Conservation (phyloP, 1,140 invertebrate genomes). For the Brachionus rubens region DNA sequence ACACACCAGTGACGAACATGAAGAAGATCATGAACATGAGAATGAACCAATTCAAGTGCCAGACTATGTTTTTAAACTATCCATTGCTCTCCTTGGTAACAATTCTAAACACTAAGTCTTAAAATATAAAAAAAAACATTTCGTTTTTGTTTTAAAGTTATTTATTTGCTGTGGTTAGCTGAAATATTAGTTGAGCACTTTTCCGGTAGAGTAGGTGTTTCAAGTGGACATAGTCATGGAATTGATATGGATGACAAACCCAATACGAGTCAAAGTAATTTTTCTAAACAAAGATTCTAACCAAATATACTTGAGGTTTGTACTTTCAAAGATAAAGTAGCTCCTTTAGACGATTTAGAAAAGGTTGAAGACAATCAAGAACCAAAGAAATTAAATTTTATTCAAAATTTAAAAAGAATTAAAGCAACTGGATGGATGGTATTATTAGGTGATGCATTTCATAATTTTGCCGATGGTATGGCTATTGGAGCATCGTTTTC, state of each 20-base stretch:
- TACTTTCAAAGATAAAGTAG: not conserved
- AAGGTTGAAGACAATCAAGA: too few relatives aligned
- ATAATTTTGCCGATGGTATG: slow-evolving; percentile 70
- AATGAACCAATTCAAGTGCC: not conserved
- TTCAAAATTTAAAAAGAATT: slow-evolving; percentile 26
- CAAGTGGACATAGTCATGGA: slow-evolving; percentile 26
- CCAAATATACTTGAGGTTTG: too few relatives aligned
- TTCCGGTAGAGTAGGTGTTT: not conserved
- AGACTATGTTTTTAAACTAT: slow-evolving; percentile 18
- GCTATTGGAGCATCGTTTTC: slow-evolving; percentile 63
- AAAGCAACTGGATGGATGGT: slow-evolving; percentile 72
- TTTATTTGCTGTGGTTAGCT: not conserved
- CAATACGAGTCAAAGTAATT: not conserved
- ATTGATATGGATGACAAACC: not conserved
- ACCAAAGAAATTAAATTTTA: too few relatives aligned
- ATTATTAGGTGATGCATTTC: slow-evolving; percentile 84
- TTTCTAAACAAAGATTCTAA: too few relatives aligned
- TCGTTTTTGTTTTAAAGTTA: not conserved
- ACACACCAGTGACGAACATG: not conserved
- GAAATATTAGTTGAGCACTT: slow-evolving; percentile 28
- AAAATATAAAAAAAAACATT: not conserved
- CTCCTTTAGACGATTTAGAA: not conserved
- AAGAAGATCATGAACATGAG: slow-evolving; percentile 18
- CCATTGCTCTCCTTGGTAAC: not conserved
- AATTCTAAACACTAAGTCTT: not conserved